phyloP scores from a whole-genome alignment of 2,888 invertebrate genomes.

The Camptogramma bilineatum region DNA sequence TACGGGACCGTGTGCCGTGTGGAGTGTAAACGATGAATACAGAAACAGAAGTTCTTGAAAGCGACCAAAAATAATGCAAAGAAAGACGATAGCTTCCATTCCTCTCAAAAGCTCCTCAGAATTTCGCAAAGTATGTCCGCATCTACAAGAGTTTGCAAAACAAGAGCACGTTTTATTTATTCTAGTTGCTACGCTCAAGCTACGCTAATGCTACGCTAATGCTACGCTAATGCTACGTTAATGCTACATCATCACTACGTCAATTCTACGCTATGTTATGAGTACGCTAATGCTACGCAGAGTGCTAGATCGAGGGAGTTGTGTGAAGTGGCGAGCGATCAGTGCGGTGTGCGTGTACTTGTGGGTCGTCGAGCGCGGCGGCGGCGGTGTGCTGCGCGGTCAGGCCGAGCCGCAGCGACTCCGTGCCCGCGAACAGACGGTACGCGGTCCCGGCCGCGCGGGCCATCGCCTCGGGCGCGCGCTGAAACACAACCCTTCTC shows the following conservation, averaged over 20 bases:
- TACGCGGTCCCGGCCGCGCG: conserved; percentile 92
- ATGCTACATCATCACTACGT: neutral
- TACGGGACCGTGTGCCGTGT: neutral
- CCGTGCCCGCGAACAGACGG: conserved; percentile 91
- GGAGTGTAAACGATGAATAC: neutral
- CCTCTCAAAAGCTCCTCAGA: neutral
- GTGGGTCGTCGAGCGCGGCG: conserved; percentile 66
- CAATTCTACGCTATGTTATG: conserved; percentile 6
- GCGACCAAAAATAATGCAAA: neutral
- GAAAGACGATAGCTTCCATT: neutral
- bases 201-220: conserved; percentile 8
- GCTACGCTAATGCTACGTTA: conserved; percentile 1
- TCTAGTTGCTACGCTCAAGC: neutral
- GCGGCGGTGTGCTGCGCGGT: conserved; percentile 86
- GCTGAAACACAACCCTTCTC: conserved; percentile 80
- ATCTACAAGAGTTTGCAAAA: neutral
- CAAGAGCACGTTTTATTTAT: neutral
- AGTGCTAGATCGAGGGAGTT: neutral
- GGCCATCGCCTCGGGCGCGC: conserved; percentile 92
- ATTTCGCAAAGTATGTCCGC: neutral
- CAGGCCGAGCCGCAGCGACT: conserved; percentile 89
- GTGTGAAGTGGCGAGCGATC: conserved; percentile 12
- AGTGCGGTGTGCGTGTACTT: conserved; percentile 66
- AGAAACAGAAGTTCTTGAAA: neutral
- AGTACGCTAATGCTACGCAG: neutral